Percentiles rank a stretch among this genome's conserved stretches.
These are phyloP conservation scores for Cyphomyrus plagiostoma DNA, from an alignment of 2,113 vertebrate genomes.

Conservation along the genomic window DNA sequence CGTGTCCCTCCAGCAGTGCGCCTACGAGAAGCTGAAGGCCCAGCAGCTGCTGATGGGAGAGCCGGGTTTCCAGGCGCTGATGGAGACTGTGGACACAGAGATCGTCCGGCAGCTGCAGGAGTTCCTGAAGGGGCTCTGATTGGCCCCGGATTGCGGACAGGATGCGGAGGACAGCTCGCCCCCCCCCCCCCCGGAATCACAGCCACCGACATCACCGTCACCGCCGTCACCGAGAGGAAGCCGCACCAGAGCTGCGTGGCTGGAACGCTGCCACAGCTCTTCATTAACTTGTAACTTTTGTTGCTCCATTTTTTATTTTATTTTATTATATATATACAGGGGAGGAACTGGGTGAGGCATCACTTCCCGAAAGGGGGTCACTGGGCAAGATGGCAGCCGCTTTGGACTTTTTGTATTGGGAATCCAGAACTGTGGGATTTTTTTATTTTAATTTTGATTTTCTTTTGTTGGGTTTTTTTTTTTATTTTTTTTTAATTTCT, in stretches of 20 bases:
- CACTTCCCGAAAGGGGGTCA: conserved; percentile 1
- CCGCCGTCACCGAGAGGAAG: not conserved
- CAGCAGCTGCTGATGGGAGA: conserved; percentile 85
- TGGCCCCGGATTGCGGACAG: conserved; percentile 12
- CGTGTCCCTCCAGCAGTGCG: conserved; percentile 85
- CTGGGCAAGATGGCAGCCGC: conserved; percentile 16
- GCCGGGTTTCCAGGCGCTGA: conserved; percentile 80
- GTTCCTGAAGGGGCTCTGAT: conserved; percentile 82
- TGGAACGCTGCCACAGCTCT: conserved; percentile 59
- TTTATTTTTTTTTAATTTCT: conserved; percentile 9
- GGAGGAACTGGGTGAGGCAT: conserved; percentile 17
- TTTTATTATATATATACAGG: conserved; percentile 27
- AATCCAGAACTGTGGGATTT: conserved; percentile 10
- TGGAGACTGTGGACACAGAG: conserved; percentile 95
- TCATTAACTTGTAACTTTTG: conserved; percentile 39
- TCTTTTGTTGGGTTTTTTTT: not conserved
- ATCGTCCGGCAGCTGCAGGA: conserved; percentile 87
- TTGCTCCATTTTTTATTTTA: conserved; percentile 28
- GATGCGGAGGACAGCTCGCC: conserved; percentile 39
- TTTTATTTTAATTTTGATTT: conserved; percentile 22
- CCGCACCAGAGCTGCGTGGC: conserved; percentile 42
- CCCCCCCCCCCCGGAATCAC: not conserved
- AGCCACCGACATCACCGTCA: not conserved
- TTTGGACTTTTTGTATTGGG: conserved; percentile 42
- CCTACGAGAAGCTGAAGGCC: conserved; percentile 92